A percentile compares a stretch with the other conserved stretches of the same genome.
Evolutionary conservation across 2,888 invertebrate species (phyloP).

Genomic region (Sialis fuliginosa): DNA sequence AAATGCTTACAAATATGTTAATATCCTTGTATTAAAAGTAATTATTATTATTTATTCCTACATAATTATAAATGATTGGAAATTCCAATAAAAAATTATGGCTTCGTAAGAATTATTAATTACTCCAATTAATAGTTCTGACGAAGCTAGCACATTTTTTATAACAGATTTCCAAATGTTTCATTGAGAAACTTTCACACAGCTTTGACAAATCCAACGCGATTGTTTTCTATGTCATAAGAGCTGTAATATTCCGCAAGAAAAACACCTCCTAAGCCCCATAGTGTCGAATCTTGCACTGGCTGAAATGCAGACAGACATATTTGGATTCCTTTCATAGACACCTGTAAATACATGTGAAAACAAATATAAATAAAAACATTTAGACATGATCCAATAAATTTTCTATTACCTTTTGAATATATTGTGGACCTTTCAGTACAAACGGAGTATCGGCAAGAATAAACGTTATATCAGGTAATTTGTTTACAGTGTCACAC

Average conservation of each 20-base stretch:
- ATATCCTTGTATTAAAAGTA: too few species aligned
- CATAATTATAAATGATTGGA: too few species aligned
- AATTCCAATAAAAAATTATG: neutral
- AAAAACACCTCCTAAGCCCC: constrained; percentile 30
- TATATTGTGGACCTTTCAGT: constrained; percentile 42
- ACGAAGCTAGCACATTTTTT: neutral
- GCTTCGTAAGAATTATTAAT: neutral
- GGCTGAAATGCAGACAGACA: constrained; percentile 28
- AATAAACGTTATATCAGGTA: constrained; percentile 39
- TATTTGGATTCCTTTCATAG: constrained; percentile 17
- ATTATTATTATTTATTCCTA: too few species aligned
- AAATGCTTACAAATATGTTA: too few species aligned
- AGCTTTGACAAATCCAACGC: constrained; percentile 25
- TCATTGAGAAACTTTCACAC: too few species aligned
- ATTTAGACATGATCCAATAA: neutral
- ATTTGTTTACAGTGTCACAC: constrained; percentile 35
- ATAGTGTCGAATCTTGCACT: constrained; percentile 13
- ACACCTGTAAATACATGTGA: constrained; percentile 20
- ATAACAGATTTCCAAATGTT: neutral
- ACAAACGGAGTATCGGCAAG: constrained; percentile 38
- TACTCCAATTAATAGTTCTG: neutral
- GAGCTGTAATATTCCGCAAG: constrained; percentile 29
- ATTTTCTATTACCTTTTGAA: constrained; percentile 23
- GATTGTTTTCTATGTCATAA: constrained; percentile 23
- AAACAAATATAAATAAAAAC: neutral